phyloP scores from a whole-genome alignment of 1,140 invertebrate genomes.

The Polypedilum vanderplanki region DNA sequence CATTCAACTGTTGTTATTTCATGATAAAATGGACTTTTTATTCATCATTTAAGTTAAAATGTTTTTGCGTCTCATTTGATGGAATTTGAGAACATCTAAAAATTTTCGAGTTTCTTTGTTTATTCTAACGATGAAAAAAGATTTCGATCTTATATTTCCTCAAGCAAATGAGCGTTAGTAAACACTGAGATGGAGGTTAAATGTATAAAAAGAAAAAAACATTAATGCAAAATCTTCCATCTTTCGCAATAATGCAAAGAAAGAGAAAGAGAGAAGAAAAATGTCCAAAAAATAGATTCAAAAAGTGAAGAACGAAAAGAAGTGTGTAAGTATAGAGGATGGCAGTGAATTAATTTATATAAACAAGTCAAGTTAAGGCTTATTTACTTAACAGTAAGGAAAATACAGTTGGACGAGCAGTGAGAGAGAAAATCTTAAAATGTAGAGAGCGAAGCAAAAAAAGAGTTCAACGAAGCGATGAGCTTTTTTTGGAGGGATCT shows the following conservation, averaged over 20 bases:
- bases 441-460: not conserved
- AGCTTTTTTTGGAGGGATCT: not conserved
- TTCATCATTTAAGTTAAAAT: too few relatives aligned
- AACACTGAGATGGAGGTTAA: too few relatives aligned
- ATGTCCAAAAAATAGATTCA: not conserved
- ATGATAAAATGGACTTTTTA: too few relatives aligned
- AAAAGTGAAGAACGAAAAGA: not conserved
- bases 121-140: too few relatives aligned
- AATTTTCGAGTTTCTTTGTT: too few relatives aligned
- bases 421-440: not conserved
- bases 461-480: conserved; percentile 1
- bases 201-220: not conserved
- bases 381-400: not conserved
- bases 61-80: too few relatives aligned
- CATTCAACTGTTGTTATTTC: too few relatives aligned
- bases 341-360: not conserved
- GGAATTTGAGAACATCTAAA: too few relatives aligned
- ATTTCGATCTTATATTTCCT: not conserved
- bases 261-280: too few relatives aligned
- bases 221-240: not conserved
- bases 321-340: not conserved
- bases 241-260: not conserved
- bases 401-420: not conserved
- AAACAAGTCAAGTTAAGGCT: conserved; percentile 10
- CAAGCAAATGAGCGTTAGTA: not conserved